phyloP scores from a whole-genome alignment of 2,888 invertebrate genomes.

The Drosophila conformis region DNA sequence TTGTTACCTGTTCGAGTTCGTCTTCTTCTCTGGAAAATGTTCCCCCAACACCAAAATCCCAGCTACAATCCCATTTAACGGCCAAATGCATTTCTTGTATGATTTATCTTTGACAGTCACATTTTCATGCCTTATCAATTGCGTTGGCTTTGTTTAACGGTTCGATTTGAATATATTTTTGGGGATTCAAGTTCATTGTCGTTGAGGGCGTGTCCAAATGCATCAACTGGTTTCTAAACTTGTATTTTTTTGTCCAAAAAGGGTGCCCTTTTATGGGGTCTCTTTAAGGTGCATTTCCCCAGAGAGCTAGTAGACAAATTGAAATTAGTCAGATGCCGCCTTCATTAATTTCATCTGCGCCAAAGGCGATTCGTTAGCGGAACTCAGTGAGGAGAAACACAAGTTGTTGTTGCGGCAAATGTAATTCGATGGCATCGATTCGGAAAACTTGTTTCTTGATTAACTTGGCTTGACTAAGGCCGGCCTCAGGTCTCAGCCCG shows the following conservation, averaged over 20 bases:
- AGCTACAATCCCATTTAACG: conserved; percentile 32
- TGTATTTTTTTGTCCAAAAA: background rate
- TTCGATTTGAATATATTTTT: conserved; percentile 63
- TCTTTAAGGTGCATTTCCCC: conserved; percentile 19
- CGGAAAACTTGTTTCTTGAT: conserved; percentile 65
- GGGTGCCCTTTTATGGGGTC: conserved; percentile 21
- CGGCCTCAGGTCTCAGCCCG: conserved; percentile 29
- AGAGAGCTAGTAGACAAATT: conserved; percentile 17
- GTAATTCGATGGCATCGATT: conserved; percentile 55
- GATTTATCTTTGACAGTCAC: conserved; percentile 70
- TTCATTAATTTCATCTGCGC: conserved; percentile 29
- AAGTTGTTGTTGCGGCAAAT: conserved; percentile 27
- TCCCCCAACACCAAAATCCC: conserved; percentile 6
- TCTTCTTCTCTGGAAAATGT: conserved; percentile 15
- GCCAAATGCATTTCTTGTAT: conserved; percentile 45
- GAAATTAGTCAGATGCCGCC: conserved; percentile 47
- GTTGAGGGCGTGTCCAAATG: conserved; percentile 51
- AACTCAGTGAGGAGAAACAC: conserved; percentile 49
- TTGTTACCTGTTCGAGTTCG: conserved; percentile 35
- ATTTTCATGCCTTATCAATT: conserved; percentile 69
- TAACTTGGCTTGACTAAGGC: conserved; percentile 62
- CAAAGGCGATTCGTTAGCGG: conserved; percentile 51
- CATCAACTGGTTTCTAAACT: conserved; percentile 13
- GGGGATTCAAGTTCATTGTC: conserved; percentile 61
- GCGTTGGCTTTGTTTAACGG: conserved; percentile 32